Evolutionary conservation across 2,113 vertebrate species (phyloP).

Genomic region (Caranx melampygus): DNA sequence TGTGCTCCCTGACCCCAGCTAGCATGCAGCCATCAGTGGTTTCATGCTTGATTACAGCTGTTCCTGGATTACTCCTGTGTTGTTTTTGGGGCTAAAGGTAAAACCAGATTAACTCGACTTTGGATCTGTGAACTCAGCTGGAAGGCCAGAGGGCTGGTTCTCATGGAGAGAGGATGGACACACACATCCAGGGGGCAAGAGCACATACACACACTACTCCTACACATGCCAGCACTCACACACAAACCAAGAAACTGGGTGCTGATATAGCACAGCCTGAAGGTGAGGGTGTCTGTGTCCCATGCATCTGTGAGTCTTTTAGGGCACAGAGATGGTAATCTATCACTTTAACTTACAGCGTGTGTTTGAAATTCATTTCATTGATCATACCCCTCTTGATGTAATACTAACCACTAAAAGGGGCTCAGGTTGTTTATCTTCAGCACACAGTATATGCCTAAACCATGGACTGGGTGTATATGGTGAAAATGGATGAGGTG

Average conservation of each 20-base stretch:
- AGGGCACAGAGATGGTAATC: neutral
- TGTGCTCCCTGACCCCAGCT: conserved; percentile 70
- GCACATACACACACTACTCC: neutral
- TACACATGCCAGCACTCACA: conserved; percentile 22
- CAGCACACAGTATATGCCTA: neutral
- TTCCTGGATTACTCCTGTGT: conserved; percentile 78
- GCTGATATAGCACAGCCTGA: neutral
- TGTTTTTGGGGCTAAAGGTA: conserved; percentile 82
- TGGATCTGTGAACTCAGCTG: conserved; percentile 82
- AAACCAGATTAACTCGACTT: conserved; percentile 82
- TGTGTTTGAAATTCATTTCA: neutral
- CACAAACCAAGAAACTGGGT: conserved; percentile 10
- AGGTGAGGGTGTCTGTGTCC: neutral
- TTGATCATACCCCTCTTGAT: neutral
- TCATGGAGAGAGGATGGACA: conserved; percentile 69
- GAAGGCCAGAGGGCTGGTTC: conserved; percentile 77
- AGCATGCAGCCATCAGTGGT: conserved; percentile 64
- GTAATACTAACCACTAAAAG: neutral
- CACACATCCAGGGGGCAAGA: conserved; percentile 33
- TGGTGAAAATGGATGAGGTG: neutral
- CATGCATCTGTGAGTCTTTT: neutral
- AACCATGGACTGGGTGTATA: neutral
- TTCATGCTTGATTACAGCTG: conserved; percentile 79
- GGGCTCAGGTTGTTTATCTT: neutral
- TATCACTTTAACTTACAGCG: neutral